These are phyloP conservation scores for Tinea trinotella DNA, from an alignment of 2,888 invertebrate species.

Conservation along the genomic window DNA sequence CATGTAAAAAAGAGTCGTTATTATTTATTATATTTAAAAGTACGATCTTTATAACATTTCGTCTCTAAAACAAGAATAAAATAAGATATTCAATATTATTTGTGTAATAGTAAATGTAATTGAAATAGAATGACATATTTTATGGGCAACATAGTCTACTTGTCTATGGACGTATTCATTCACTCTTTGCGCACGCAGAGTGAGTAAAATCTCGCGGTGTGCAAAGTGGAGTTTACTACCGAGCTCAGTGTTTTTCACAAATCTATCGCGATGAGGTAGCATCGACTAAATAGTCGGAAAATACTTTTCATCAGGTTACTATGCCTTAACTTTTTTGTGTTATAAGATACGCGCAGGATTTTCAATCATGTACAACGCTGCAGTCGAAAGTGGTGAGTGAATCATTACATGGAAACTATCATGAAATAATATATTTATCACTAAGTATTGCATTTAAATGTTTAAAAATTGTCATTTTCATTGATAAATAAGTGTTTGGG, in stretches of 20 bases:
- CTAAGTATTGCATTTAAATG: too few species aligned
- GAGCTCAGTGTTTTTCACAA: slow-evolving; percentile 27
- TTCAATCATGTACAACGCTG: slow-evolving; percentile 59
- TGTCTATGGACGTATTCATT: slow-evolving; percentile 29
- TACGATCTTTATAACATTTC: too few species aligned
- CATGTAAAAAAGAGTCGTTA: too few species aligned
- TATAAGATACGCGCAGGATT: slow-evolving; percentile 46
- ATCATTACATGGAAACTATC: background rate
- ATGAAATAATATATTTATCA: background rate
- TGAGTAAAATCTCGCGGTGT: slow-evolving; percentile 36
- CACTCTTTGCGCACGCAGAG: slow-evolving; percentile 27
- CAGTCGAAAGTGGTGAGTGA: slow-evolving; percentile 60
- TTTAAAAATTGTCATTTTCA: background rate
- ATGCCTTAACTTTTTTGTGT: slow-evolving; percentile 61
- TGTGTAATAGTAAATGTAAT: too few species aligned
- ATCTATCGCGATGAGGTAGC: slow-evolving; percentile 60
- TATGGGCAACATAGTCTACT: too few species aligned
- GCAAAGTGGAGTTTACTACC: slow-evolving; percentile 30
- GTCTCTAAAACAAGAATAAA: too few species aligned
- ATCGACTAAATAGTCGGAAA: slow-evolving; percentile 28
- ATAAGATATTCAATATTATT: too few species aligned
- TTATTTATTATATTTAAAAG: too few species aligned
- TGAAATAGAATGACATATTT: too few species aligned
- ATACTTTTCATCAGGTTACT: slow-evolving; percentile 35
- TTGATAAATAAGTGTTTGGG: background rate